Conservation (phyloP, 53 echinoderm and acorn worm species). For the Mesocentrotus franciscanus region DNA sequence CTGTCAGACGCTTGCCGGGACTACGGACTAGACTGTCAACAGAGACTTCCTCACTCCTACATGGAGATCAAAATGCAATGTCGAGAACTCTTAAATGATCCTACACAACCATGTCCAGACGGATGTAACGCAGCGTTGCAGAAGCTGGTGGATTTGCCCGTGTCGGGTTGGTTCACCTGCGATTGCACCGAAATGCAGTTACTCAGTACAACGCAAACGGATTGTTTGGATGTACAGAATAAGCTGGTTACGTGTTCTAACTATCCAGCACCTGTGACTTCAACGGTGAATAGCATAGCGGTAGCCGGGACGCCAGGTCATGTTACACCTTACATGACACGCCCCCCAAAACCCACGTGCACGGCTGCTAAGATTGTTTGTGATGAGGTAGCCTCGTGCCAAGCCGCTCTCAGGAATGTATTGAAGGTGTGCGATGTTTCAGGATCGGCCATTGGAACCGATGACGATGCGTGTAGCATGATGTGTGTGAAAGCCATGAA, state of each 20-base stretch:
- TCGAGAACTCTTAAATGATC: neutral
- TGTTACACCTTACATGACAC: neutral
- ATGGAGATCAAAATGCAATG: neutral
- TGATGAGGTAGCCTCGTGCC: conserved; percentile 18
- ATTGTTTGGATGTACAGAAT: neutral
- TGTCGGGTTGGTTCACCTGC: neutral
- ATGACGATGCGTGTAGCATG: conserved; percentile 3
- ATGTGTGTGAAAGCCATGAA: conserved; percentile 34
- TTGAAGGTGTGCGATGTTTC: neutral
- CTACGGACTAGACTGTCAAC: conserved; percentile 32
- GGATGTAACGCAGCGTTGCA: neutral
- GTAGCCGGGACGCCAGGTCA: conserved; percentile 2
- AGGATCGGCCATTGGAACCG: neutral
- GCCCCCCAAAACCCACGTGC: conserved; percentile 20
- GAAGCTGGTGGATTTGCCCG: neutral
- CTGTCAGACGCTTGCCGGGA: neutral
- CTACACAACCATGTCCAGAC: neutral
- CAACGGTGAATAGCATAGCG: neutral
- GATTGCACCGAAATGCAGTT: neutral
- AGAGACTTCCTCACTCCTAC: neutral
- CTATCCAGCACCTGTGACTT: neutral
- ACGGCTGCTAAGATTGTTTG: neutral
- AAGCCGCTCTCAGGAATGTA: conserved; percentile 2
- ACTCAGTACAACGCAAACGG: too few relatives aligned
- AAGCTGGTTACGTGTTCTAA: neutral